Conservation (phyloP, 30 jellyfish, hydroid and myxozoan genomes). For the Nemopilema nomurai region DNA sequence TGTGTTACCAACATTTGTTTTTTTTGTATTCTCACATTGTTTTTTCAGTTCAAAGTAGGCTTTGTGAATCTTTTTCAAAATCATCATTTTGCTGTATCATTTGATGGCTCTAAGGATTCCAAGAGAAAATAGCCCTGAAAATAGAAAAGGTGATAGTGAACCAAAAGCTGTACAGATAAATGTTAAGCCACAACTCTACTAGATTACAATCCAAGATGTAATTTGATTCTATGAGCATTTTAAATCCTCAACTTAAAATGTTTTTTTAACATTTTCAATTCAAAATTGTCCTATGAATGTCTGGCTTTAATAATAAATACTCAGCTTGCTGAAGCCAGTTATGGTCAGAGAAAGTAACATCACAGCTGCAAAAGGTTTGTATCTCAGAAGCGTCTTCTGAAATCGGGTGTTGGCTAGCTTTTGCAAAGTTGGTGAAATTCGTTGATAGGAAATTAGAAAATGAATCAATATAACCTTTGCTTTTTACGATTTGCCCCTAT, state of each 20-base stretch:
- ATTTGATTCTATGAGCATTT: too few species aligned
- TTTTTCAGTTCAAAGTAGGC: not conserved
- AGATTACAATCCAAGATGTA: too few species aligned
- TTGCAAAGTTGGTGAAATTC: too few species aligned
- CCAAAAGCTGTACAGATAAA: not conserved
- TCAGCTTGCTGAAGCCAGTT: constrained; percentile 90
- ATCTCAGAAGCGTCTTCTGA: not conserved
- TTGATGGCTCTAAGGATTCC: constrained; percentile 32
- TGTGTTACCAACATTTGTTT: too few species aligned
- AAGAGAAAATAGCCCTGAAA: constrained; percentile 44
- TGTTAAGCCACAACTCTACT: too few species aligned
- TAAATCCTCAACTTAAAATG: too few species aligned
- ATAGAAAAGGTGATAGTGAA: not conserved
- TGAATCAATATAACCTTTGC: not conserved
- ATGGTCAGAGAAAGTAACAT: constrained; percentile 89
- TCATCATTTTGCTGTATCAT: not conserved
- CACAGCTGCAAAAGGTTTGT: constrained; percentile 94
- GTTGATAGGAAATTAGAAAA: not conserved
- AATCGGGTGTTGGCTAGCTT: not conserved
- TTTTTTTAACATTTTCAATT: too few species aligned
- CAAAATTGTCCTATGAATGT: too few species aligned
- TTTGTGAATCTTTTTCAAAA: too few species aligned
- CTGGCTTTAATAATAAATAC: too few species aligned
- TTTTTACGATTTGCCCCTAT: not conserved
- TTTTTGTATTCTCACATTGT: not conserved